These are phyloP conservation scores for Scyliorhinus canicula DNA, from an alignment of 2,797 vertebrate species.

Conservation along the genomic window DNA sequence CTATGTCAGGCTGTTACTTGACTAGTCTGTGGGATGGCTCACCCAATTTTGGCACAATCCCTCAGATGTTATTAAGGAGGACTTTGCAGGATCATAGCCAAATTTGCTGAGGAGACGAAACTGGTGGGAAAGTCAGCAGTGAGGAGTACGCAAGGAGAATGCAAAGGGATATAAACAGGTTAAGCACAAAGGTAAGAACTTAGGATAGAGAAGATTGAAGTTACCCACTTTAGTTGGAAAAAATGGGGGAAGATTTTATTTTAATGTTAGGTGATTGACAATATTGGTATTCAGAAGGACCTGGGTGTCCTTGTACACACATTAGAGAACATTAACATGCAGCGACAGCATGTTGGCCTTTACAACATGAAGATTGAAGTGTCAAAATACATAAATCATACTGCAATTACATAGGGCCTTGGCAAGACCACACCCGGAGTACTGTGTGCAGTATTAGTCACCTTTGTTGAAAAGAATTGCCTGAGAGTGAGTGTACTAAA, in stretches of 20 bases:
- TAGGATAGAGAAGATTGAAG: too few species aligned
- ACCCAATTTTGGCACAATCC: too few species aligned
- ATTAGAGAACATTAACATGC: background rate
- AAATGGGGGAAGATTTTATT: background rate
- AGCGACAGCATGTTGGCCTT: background rate
- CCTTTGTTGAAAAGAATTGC: background rate
- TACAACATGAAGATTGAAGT: background rate
- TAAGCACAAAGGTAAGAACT: background rate
- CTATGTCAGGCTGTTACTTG: too few species aligned
- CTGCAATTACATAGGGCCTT: background rate
- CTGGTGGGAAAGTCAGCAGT: background rate
- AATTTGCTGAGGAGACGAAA: background rate
- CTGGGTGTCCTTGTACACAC: background rate
- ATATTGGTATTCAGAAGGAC: background rate
- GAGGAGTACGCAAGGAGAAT: background rate
- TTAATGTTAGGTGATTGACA: too few species aligned
- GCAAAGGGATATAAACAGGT: background rate
- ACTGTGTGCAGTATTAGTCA: background rate
- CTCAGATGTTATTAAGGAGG: too few species aligned
- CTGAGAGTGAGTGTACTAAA: background rate
- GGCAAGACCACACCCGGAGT: background rate
- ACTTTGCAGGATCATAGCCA: background rate
- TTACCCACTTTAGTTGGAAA: too few species aligned
- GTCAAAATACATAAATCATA: background rate
- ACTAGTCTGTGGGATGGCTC: too few species aligned